phyloP scores from a whole-genome alignment of 2,888 invertebrate genomes.

The Synanthedon tipuliformis region DNA sequence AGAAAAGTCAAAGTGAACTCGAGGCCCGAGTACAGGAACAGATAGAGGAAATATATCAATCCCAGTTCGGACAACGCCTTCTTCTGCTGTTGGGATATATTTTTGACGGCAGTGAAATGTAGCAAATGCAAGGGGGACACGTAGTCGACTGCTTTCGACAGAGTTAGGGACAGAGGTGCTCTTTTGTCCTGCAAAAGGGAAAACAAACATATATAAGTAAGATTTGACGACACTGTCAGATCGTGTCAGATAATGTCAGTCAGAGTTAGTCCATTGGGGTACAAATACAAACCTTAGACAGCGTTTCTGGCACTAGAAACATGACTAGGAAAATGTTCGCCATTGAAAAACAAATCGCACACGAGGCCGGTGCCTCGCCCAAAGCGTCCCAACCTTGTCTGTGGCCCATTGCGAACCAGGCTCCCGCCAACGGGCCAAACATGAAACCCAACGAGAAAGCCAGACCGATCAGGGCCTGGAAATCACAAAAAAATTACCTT shows the following conservation, averaged over 20 bases:
- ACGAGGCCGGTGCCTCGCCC: conserved; percentile 85
- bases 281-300: conserved; percentile 72
- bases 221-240: too few relatives aligned
- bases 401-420: conserved; percentile 81
- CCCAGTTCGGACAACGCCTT: conserved; percentile 76
- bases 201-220: background rate
- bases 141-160: conserved; percentile 72
- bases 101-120: conserved; percentile 76
- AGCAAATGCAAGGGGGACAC: conserved; percentile 59
- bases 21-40: conserved; percentile 94
- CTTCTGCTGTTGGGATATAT: conserved; percentile 72
- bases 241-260: background rate
- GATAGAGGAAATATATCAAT: conserved; percentile 86
- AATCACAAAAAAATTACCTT: conserved; percentile 9
- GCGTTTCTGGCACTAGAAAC: conserved; percentile 84
- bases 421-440: conserved; percentile 94
- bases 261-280: background rate
- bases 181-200: conserved; percentile 73
- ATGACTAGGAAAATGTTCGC: conserved; percentile 82
- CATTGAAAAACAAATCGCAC: conserved; percentile 79
- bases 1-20: conserved; percentile 98
- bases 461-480: conserved; percentile 94
- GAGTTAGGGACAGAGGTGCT: conserved; percentile 74
- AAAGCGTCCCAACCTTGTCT: conserved; percentile 71
- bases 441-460: conserved; percentile 99